Base-by-base conservation (phyloP, 2,888 invertebrate genomes). In the Rugalucina vietnamica region DNA sequence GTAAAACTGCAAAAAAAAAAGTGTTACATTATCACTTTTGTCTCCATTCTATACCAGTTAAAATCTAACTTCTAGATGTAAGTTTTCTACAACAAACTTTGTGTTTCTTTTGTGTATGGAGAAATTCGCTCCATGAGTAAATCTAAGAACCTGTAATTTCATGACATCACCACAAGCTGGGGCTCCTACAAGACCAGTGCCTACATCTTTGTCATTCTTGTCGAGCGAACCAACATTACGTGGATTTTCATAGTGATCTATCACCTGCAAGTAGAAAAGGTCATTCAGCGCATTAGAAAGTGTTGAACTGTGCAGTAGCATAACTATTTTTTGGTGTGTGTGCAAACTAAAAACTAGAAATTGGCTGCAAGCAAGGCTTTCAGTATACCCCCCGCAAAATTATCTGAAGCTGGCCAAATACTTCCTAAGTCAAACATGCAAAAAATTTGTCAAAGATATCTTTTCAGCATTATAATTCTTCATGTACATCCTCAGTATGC, bases 151-250 rank as follows among this genome's bases (percentile, higher is more conserved):
- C 95, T 99, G 99, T 80, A 99, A 96, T 95, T 99, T 99, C 99
- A 99, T 99, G 34, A 99, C 99, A 96, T 99, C 99, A 75, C 99
- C 99, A 95, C 99, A 99, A 27, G 99, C 99, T 1, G 99, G 99
- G 4, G 99, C 99, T 32, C 99, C 99, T 18, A 99, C 99, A 8
- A 99, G 96, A 0, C 99, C 99, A 1, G 99, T 99, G 0, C 99
- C 99, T 39, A 99, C 99, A 91, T 96, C 97, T 86, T 96, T 96
- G 92, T 99, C 98, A 93, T 97, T 97, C 95, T 99, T 99, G 95
- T 99, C 98, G 91, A 99, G 94, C 0, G 99, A 98, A 0, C 99
- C 99, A 79, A 99, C 99, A 96, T 99, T 99, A 83, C 99, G 96
- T 0, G 99, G 99, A 95, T 99, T 99, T 95, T 99, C 99, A 95